Evolutionary conservation across 1,140 invertebrate species (phyloP).

Genomic region (Heliconius eleuchia): DNA sequence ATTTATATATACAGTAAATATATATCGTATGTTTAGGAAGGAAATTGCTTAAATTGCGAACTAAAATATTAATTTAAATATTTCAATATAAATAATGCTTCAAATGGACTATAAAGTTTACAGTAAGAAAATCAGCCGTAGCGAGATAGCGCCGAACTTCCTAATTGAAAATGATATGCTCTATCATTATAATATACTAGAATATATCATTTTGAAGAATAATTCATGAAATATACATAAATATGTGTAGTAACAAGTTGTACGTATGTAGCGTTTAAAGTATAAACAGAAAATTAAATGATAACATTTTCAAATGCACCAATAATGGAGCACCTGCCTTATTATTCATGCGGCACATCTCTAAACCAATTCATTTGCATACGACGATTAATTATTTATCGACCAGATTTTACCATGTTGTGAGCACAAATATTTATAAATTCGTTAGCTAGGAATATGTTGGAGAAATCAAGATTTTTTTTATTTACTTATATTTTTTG

Average conservation of each 20-base stretch:
- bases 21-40: no score
- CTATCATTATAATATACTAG: no score
- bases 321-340: slow-evolving; percentile 36
- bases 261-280: background rate
- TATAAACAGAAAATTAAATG: slow-evolving; percentile 27
- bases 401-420: slow-evolving; percentile 23
- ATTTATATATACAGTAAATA: background rate
- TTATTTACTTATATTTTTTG: background rate
- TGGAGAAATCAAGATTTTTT: background rate
- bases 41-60: no score
- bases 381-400: slow-evolving; percentile 37
- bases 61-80: no score
- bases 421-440: slow-evolving; percentile 29
- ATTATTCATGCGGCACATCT: slow-evolving; percentile 31
- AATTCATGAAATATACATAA: no score
- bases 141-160: no score
- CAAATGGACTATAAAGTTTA: no score
- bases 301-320: slow-evolving; percentile 32
- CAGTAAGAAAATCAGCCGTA: no score
- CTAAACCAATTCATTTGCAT: slow-evolving; percentile 39
- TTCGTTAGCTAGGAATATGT: slow-evolving; percentile 15
- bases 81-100: no score
- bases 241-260: background rate
- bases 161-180: no score
- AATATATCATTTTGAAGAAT: no score